These are phyloP conservation scores for Pogonocherus hispidulus DNA, from an alignment of 2,888 invertebrate genomes.

Conservation along the genomic window DNA sequence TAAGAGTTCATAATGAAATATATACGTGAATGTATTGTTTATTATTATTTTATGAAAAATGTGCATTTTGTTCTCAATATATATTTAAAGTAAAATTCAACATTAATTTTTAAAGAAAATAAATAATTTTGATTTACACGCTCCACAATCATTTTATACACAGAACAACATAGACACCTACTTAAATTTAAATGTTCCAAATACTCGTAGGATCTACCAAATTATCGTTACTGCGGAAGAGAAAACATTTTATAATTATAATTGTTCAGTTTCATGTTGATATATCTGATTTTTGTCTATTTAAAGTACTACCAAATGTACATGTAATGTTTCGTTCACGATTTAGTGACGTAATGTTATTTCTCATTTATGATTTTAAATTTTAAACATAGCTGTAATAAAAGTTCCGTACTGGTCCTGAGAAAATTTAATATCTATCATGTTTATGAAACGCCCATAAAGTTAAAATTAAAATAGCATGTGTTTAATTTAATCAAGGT, in stretches of 20 bases:
- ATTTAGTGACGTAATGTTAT: neutral
- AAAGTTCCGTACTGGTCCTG: constrained; percentile 9
- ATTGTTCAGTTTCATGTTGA: no score
- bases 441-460: constrained; percentile 30
- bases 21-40: neutral
- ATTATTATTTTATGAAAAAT: constrained; percentile 6
- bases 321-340: neutral
- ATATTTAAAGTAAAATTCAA: neutral
- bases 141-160: neutral
- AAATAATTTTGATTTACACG: neutral
- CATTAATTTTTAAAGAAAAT: neutral
- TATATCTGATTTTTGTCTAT: neutral
- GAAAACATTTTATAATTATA: neutral
- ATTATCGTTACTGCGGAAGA: neutral
- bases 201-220: neutral
- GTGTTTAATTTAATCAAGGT: constrained; percentile 32
- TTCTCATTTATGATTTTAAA: constrained; percentile 6
- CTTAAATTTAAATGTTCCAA: neutral
- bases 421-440: constrained; percentile 27
- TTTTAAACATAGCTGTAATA: constrained; percentile 16
- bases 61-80: neutral
- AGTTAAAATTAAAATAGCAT: constrained; percentile 18
- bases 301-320: neutral
- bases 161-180: neutral
- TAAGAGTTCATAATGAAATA: no score